Conservation (phyloP, 2,797 vertebrate species). For the Mormyrus hasselquistii region DNA sequence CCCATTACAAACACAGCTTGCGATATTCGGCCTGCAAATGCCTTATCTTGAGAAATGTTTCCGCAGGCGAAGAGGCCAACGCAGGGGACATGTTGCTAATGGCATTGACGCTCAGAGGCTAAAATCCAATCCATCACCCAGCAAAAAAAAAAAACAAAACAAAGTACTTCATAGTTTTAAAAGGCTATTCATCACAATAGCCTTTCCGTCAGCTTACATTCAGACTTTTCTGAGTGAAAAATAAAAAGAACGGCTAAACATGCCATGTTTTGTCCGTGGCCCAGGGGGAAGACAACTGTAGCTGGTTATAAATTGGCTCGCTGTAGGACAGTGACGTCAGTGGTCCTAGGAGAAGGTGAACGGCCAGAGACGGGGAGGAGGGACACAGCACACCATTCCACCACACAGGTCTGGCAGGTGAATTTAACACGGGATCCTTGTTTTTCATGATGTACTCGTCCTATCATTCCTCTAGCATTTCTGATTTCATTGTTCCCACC, state of each 20-base stretch:
- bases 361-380: neutral
- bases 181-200: conserved; percentile 66
- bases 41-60: conserved; percentile 34
- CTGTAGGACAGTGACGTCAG: conserved; percentile 3
- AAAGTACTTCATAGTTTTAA: conserved; percentile 65
- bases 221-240: conserved; percentile 51
- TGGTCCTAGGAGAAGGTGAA: neutral
- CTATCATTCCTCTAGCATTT: neutral
- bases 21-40: neutral
- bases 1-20: neutral
- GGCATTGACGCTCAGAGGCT: conserved; percentile 50
- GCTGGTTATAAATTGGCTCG: conserved; percentile 48
- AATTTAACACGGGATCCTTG: neutral
- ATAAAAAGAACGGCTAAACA: conserved; percentile 40
- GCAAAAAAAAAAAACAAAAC: conserved; percentile 39
- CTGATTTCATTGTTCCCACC: neutral
- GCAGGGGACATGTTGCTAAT: conserved; percentile 52
- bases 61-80: conserved; percentile 38
- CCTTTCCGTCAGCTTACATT: conserved; percentile 56
- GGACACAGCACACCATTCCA: neutral
- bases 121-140: conserved; percentile 57
- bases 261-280: conserved; percentile 54
- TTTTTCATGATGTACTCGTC: neutral
- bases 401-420: no score
- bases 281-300: conserved; percentile 48